Evolutionary conservation across 2,888 invertebrate species (phyloP), one percentile per base, ranked within the genome.

Genomic region (Noctua pronuba): DNA sequence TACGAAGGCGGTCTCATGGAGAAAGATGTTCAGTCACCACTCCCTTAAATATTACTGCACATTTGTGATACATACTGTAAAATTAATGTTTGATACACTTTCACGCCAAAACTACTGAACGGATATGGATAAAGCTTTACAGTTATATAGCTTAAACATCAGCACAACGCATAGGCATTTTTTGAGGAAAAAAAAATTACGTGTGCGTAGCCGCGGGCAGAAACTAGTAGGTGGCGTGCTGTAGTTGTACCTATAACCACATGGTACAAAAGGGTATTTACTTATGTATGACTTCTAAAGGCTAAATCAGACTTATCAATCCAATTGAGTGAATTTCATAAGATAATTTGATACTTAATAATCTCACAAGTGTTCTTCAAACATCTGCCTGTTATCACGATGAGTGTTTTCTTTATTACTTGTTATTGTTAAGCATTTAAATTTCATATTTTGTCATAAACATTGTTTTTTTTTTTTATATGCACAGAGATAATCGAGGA

Each of bases 401-500:
- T 24, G 0, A 3, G 8, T 46, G 2, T 46, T 58, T 78, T 38
- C 38, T 52, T 69, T 44, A 7, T 31, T 41, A 16, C 16, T 8
- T 31, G 11, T 49, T 46, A 18, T 64, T 49, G 16, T 41, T 0
- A 24, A 13, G 35, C 44, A 38, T 79, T 58, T 58, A 4, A 79
- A 58, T 80, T 4, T 60, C 2, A 16, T 16, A n/a, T 35, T 52
- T 44, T 75, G 31, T 35, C 41, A 52, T 52, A 18, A 44, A 60
- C 24, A 31, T 46, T 28, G 0, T 16, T 75, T 70, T 41, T 16
- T 75, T 70, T 41, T 41, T 75, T 71, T 76, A 24, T 84, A 77
- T 35, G 83, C 88, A 58, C 86, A 95, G 95, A 87, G 4, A 73
- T 95, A n/a, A 83, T 95, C 38, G 95, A 95, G 0, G 93, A 94